Percentiles rank a stretch among this genome's conserved stretches.
phyloP scores from a whole-genome alignment of 1,140 invertebrate genomes.

The Drosophila nigrodunni region DNA sequence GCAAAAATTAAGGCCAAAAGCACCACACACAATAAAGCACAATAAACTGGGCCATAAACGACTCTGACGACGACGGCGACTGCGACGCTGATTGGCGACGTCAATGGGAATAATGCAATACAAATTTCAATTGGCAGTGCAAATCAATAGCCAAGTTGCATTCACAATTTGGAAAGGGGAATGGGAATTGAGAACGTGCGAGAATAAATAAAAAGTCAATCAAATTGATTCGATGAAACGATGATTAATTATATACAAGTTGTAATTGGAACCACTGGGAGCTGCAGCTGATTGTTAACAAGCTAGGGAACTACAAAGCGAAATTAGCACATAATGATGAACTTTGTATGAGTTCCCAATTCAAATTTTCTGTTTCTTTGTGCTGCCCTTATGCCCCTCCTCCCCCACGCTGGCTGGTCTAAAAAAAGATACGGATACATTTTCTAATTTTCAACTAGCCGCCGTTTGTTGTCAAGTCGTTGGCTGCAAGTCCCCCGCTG shows the following conservation, averaged over 20 bases:
- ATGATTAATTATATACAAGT: conserved; percentile 16
- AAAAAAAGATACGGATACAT: conserved; percentile 12
- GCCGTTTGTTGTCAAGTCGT: conserved; percentile 34
- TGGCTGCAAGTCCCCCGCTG: background rate
- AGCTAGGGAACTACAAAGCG: background rate
- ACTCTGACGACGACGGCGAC: too few species aligned
- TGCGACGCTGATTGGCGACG: conserved; percentile 14
- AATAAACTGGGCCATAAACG: conserved; percentile 14
- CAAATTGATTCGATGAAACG: conserved; percentile 7
- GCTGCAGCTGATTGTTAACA: conserved; percentile 11
- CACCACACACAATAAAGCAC: background rate
- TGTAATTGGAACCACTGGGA: conserved; percentile 25
- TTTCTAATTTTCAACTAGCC: conserved; percentile 34
- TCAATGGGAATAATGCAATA: conserved; percentile 41
- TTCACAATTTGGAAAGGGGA: conserved; percentile 3
- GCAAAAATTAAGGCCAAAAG: conserved; percentile 26
- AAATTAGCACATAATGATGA: background rate
- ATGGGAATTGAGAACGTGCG: conserved; percentile 40
- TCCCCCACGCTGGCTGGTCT: conserved; percentile 10
- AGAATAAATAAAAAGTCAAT: conserved; percentile 36
- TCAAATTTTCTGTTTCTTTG: background rate
- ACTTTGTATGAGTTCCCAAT: background rate
- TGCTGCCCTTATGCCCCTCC: background rate
- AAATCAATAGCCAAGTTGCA: background rate
- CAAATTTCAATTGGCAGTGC: conserved; percentile 21